Base-by-base conservation (phyloP, 2,888 invertebrate species). In the Theretra japonica region DNA sequence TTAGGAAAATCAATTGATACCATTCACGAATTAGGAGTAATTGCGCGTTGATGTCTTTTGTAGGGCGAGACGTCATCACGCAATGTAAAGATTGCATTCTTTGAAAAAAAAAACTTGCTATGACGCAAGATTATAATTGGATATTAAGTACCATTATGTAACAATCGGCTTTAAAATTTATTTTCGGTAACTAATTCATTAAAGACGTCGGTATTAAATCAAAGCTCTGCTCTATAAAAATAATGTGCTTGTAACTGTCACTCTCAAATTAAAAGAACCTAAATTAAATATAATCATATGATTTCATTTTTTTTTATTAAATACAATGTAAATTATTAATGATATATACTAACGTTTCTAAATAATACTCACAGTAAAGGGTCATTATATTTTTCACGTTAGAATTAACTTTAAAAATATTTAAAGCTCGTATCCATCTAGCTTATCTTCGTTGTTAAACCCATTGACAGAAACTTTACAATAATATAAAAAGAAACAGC, bases 401-500 rank as follows among this genome's bases (percentile, higher is more conserved):
- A 41, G 41, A 41, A 41, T 41, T 41, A 69, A 57, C 3, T 56
- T 30, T 50, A 17, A 25, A 28, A 30, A 48, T 8, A 19, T 68
- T 19, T 53, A 50, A 19, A 68, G 30, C 33, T 62, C 11, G 25
- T 68, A 68, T 53, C 8, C 50, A 28, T 28, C 23, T 68, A 17
- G 68, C 25, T 28, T 28, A 28, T 68, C 28, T 50, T 53, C 17
- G 53, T 8, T 28, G 19, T 65, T n/a, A n/a, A n/a, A 25, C 73
- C 59, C 74, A 84, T 82, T 86, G 84, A 86, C 86, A 86, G 82
- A 85, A 83, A 81, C 84, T 85, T 87, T 87, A 86, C 76, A 87
- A 82, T 83, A 82, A 83, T 81, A 88, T 85, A 89, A 90, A 89
- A 88, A 89, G 82, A 82, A 81, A 79, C 78, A 81, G 75, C 53